Evolutionary conservation across 2,113 vertebrate species (phyloP).

Genomic region (Polypterus bichir): DNA sequence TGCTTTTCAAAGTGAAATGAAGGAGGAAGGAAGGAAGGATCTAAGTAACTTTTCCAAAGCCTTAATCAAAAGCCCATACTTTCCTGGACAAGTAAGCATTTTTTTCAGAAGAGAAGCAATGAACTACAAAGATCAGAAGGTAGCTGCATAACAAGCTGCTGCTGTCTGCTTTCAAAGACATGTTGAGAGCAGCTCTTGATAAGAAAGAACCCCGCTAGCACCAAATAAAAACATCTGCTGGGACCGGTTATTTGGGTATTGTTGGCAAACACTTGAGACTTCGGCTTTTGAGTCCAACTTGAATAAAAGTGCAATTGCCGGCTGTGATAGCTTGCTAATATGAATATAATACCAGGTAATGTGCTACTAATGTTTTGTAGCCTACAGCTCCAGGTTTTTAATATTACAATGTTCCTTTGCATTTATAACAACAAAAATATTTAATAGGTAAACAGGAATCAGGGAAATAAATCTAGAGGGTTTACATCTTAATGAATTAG

Average conservation of each 20-base stretch:
- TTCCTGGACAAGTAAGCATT: too few species aligned
- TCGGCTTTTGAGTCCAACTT: slow-evolving; percentile 28
- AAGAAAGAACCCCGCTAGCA: neutral
- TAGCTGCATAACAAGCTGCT: too few species aligned
- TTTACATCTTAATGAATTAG: slow-evolving; percentile 64
- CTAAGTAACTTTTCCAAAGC: too few species aligned
- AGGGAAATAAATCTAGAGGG: slow-evolving; percentile 56
- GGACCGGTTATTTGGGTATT: slow-evolving; percentile 22
- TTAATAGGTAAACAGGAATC: slow-evolving; percentile 66
- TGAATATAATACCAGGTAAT: slow-evolving; percentile 47
- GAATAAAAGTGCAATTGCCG: slow-evolving; percentile 35
- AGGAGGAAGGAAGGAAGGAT: too few species aligned
- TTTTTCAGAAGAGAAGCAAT: too few species aligned
- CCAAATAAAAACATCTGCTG: neutral
- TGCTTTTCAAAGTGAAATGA: too few species aligned
- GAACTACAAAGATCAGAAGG: too few species aligned
- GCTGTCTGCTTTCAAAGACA: neutral
- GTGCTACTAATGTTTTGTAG: slow-evolving; percentile 44
- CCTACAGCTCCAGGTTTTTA: slow-evolving; percentile 38
- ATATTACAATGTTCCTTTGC: slow-evolving; percentile 51
- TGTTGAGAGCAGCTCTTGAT: slow-evolving; percentile 4
- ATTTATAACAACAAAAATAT: slow-evolving; percentile 41
- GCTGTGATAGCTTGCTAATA: slow-evolving; percentile 29
- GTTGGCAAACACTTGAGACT: slow-evolving; percentile 17
- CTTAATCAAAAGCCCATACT: too few species aligned